Base-by-base conservation (phyloP, 1,140 invertebrate species). In the Cotesia typhae region DNA sequence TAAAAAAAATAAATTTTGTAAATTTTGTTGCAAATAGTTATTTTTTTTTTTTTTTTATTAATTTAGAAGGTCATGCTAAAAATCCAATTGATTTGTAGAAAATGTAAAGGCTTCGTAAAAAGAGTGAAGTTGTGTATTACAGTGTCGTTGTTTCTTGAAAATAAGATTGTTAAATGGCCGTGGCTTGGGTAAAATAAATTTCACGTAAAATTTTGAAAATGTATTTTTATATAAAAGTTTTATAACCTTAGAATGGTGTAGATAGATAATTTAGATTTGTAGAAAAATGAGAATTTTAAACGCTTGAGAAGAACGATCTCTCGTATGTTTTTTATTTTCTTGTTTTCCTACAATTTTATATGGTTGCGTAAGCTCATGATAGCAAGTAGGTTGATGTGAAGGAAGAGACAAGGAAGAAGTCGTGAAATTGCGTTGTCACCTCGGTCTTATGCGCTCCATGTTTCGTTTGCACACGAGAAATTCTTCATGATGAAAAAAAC, bases 241-340 rank as follows among this genome's bases (percentile, higher is more conserved):
- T 6, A 47, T 5, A 47, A 47, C 53, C 17, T 64, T 9, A 47
- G 4, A 14, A 47, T 36, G 55, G 66, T 47, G 10, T 47, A 47
- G 5, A 47, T 47, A 47, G 2, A 7, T 10, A 47, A 47, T 47
- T 47, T 47, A 7, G 10, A 7, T 47, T 47, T 72, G 37, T 67
- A 76, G 79, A 80, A 80, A 81, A 79, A 73, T 78, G 75, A 77
- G 77, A 78, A 77, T 78, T 81, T 77, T 73, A 76, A 75, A 70
- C 71, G 72, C 67, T 71, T 74, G 67, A 59, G 73, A 69, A 77
- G 75, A 74, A 77, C 76, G 71, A 76, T 80, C 76, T 77, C 71
- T 74, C 71, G 74, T 73, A 64, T 65, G 9, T 70, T 37, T 57
- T 57, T 52, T 65, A 67, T 37, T 55, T 47, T 47, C 5, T 47